Evolutionary conservation across 2,113 vertebrate species (phyloP), one percentile per base, ranked within the genome.

Genomic region (Cyphomyrus plagiostoma): DNA sequence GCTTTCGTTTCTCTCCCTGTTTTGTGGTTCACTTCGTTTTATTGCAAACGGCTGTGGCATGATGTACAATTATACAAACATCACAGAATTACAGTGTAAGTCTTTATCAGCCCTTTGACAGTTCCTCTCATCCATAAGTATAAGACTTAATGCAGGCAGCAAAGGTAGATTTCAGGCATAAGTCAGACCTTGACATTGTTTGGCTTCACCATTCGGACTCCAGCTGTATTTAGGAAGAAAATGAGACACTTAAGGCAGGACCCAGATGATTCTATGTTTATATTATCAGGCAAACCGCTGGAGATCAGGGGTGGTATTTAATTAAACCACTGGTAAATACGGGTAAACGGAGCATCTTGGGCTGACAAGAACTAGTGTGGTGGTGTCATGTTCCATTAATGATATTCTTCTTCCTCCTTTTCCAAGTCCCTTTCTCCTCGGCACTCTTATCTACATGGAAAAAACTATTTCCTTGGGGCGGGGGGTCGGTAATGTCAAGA

Each of bases 11-110:
- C 45, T 86, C 82, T 49, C n/a, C 23, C 46, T 85, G 45, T 66
- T 58, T 46, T 49, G 21, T 39, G 70, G 70, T 74, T 35, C 56
- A 66, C 23, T 35, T 62, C n/a, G 15, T 93, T 92, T 94, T 93
- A 95, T 95, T 94, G 93, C 92, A 93, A 91, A 92, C 94, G 2
- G 92, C 90, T 93, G 94, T 94, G 93, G 74, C 93, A 93, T 93
- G 92, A 93, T 92, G 94, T 92, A 93, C 91, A 94, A 93, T 94
- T 91, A 82, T 92, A 93, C 91, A 91, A 92, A 94, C 93, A 95
- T 93, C 91, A 91, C 90, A 10, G 92, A 93, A 91, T 86, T 53
- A 45, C 94, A 91, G 49, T 74, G 70, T 45, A 82, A 39, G 35
- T 42, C 5, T 42, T 42, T 7, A 80, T 80, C 74, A 77, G 2